Percentiles rank a stretch among this genome's conserved stretches.
These are phyloP conservation scores for Crypturellus tataupa DNA, from an alignment of 2,797 vertebrate genomes.

Conservation along the genomic window DNA sequence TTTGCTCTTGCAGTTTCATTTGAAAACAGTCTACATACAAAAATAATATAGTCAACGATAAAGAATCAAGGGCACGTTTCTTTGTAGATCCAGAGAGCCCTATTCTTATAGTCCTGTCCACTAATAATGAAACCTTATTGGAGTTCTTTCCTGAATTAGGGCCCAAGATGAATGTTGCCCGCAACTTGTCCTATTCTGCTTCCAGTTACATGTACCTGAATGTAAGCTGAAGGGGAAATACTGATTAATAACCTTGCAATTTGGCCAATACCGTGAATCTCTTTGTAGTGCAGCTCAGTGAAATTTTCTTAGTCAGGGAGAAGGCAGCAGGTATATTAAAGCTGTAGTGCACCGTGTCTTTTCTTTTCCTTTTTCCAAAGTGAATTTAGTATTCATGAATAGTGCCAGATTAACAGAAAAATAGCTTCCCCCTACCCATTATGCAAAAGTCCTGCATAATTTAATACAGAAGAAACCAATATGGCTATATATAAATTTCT, in stretches of 20 bases:
- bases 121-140: background rate
- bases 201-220: background rate
- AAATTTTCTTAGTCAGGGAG: background rate
- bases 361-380: background rate
- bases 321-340: background rate
- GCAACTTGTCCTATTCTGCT: background rate
- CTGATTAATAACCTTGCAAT: background rate
- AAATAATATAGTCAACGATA: background rate
- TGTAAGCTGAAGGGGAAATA: background rate
- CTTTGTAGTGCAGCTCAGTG: background rate
- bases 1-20: background rate
- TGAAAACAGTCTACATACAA: background rate
- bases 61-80: background rate
- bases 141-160: background rate
- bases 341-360: rapidly evolving
- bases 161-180: background rate
- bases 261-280: background rate
- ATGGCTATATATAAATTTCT: background rate
- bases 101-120: background rate
- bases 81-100: rapidly evolving
- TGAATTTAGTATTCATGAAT: constrained; percentile 14
- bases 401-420: constrained; percentile 24
- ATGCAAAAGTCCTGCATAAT: constrained; percentile 12
- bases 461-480: background rate
- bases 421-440: background rate